Evolutionary conservation across 2,113 vertebrate genomes (phyloP), one percentile per base, ranked within the genome.

Genomic region (Apus apus): DNA sequence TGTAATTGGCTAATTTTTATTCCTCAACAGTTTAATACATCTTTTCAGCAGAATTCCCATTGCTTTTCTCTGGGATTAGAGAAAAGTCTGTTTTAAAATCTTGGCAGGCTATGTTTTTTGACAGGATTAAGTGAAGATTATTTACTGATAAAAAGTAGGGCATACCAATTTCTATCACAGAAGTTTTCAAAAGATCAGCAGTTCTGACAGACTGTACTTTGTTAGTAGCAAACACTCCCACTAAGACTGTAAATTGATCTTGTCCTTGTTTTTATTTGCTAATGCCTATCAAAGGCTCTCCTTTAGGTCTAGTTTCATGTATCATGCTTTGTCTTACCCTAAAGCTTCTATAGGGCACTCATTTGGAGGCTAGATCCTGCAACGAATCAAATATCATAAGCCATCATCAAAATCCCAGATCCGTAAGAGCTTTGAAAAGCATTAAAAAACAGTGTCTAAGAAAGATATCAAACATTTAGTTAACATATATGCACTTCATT

Each of bases 21-120:
- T 91, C 86, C 38, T 74, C 34, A 90, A 64, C 29, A 81, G 48
- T 78, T 84, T 51, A 74, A 64, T 40, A 32, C 18, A 88, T n/a
- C 61, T 85, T 89, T 91, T 75, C 73, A 81, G 61, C 38, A 56
- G 48, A 92, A 90, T 67, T 95, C 32, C 54, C 51, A n/a, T n/a
- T 90, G 70, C 46, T 15, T 56, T 87, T 87, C 34, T 43, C 56
- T 84, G 72, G 40, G 53, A 86, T 83, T 84, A 91, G 64, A 70
- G 65, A 45, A 84, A 74, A 15, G 36, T 64, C 45, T 78, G 74
- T 57, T 93, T 56, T 87, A 65, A 86, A 79, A 65, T 61, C 53
- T 86, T 57, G 77, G 57, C 85, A 84, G 53, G 56, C 81, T 88
- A 30, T 21, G 15, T 64, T 40, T 87, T 72, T 22, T 76, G 19